Evolutionary conservation across 2,113 vertebrate species (phyloP).

Genomic region (Myiopsitta monachus): DNA sequence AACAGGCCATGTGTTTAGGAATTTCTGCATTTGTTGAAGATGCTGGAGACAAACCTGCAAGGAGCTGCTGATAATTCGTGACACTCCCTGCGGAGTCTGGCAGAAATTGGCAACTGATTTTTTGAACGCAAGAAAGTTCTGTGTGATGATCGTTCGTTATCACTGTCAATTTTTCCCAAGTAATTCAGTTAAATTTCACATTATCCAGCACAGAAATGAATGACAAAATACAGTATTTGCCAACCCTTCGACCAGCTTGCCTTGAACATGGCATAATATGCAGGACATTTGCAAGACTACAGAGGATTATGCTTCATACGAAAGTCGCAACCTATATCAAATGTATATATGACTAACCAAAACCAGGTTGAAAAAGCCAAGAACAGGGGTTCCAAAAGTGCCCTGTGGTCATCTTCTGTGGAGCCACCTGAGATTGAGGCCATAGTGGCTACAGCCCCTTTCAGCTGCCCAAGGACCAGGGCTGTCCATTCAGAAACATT

Average conservation of each 20-base stretch:
- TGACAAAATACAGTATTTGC: neutral
- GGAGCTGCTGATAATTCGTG: neutral
- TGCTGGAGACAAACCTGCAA: neutral
- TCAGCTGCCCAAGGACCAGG: neutral
- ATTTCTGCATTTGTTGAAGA: neutral
- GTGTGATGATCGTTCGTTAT: neutral
- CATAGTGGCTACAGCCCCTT: neutral
- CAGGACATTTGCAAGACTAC: neutral
- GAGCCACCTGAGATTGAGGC: neutral
- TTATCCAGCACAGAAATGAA: neutral
- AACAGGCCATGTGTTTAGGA: neutral
- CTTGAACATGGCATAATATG: neutral
- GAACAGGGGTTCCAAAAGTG: neutral
- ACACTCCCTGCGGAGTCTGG: neutral
- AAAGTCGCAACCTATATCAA: neutral
- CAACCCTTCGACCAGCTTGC: neutral
- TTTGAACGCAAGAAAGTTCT: conserved; percentile 10
- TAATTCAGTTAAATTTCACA: conserved; percentile 24
- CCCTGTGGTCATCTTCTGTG: neutral
- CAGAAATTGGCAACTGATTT: conserved; percentile 6
- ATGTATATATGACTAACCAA: neutral
- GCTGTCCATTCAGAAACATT: neutral
- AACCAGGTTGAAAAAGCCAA: neutral
- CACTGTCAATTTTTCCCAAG: conserved; percentile 12
- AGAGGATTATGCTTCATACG: neutral